phyloP scores from a whole-genome alignment of 2,888 invertebrate genomes.

The Campoletis raptor region DNA sequence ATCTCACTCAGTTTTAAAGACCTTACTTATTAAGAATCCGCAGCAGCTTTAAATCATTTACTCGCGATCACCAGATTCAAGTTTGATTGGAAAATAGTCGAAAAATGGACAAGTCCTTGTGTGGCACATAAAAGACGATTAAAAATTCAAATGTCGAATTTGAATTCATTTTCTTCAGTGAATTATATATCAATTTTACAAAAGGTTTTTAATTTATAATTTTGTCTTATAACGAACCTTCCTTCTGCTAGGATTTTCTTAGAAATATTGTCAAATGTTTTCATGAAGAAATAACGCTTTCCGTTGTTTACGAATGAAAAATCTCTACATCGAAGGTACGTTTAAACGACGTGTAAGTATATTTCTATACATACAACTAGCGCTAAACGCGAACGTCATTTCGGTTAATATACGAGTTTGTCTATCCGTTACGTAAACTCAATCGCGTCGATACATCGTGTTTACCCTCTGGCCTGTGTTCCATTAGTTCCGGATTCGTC shows the following conservation, averaged over 20 bases:
- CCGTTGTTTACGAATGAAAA: background rate
- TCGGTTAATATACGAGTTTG: slow-evolving; percentile 45
- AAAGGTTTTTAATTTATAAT: background rate
- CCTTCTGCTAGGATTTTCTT: background rate
- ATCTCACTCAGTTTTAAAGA: background rate
- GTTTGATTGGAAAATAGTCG: background rate
- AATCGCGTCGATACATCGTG: slow-evolving; percentile 17
- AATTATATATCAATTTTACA: too few relatives aligned
- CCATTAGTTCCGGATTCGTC: slow-evolving; percentile 16
- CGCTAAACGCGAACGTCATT: slow-evolving; percentile 13
- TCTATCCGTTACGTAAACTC: slow-evolving; percentile 22
- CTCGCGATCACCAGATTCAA: background rate
- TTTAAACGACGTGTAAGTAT: background rate
- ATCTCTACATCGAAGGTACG: background rate
- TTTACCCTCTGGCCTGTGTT: slow-evolving; percentile 16
- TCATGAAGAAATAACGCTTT: background rate
- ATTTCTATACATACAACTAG: background rate
- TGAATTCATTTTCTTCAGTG: too few relatives aligned
- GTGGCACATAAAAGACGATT: too few relatives aligned
- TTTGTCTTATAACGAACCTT: background rate
- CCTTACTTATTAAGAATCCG: background rate
- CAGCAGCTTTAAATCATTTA: background rate
- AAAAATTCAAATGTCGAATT: background rate
- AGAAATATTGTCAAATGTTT: background rate
- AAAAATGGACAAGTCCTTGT: too few relatives aligned